A percentile compares a stretch with the other conserved stretches of the same genome.
These are phyloP conservation scores for Drosophila leonis DNA, from an alignment of 2,888 invertebrate species.

Conservation along the genomic window DNA sequence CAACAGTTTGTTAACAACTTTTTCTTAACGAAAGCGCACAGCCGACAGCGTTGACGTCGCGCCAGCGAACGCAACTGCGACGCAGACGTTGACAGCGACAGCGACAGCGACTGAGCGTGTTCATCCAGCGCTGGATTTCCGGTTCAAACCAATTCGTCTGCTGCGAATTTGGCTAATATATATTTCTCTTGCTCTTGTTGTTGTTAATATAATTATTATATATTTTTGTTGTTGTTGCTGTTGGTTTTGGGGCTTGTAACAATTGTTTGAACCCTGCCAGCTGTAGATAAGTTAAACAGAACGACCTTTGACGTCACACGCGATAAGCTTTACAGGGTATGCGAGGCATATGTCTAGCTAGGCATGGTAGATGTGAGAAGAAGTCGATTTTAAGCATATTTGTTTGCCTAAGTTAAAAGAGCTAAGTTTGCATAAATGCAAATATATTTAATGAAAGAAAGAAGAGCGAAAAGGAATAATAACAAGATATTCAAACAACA, in stretches of 20 bases:
- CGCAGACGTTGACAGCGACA: not conserved
- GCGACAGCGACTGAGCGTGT: slow-evolving; percentile 28
- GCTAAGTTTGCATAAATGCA: not conserved
- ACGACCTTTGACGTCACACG: slow-evolving; percentile 52
- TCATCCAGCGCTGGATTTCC: slow-evolving; percentile 57
- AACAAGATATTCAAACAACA: not conserved
- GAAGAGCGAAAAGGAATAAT: not conserved
- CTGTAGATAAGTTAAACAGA: slow-evolving; percentile 26
- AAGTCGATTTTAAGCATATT: not conserved
- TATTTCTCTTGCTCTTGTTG: not conserved
- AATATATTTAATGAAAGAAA: not conserved
- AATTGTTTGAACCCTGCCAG: slow-evolving; percentile 23
- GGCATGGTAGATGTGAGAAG: not conserved
- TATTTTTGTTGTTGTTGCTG: slow-evolving; percentile 6
- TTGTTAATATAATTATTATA: not conserved
- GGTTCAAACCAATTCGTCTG: slow-evolving; percentile 59
- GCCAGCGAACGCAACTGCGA: not conserved
- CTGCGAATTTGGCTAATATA: slow-evolving; percentile 27
- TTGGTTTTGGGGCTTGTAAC: slow-evolving; percentile 17
- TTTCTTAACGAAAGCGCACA: slow-evolving; percentile 69
- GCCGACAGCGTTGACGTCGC: slow-evolving; percentile 21
- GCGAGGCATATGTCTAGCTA: not conserved
- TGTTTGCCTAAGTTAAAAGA: not conserved
- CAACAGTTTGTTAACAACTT: slow-evolving; percentile 68
- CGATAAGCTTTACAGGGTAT: slow-evolving; percentile 19